Conservation (phyloP, 2,888 invertebrate genomes). For the Sinhomidia bicolor region DNA sequence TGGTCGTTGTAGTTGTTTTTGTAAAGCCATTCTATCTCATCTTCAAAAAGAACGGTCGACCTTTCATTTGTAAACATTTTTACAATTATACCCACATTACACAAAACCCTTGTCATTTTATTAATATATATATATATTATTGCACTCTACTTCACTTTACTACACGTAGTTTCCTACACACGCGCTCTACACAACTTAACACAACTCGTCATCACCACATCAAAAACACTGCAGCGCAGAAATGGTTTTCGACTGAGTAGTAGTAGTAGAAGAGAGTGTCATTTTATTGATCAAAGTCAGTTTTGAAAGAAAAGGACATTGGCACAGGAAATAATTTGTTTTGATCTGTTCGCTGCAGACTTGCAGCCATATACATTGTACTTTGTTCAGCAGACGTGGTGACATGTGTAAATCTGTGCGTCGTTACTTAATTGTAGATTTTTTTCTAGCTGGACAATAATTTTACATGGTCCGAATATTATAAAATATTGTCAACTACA, state of each 20-base stretch:
- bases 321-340: constrained; percentile 63
- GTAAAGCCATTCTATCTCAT: too few relatives aligned
- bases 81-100: constrained; percentile 16
- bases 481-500: neutral
- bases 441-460: too few relatives aligned
- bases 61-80: constrained; percentile 45
- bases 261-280: too few relatives aligned
- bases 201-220: neutral
- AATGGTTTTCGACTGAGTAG: neutral
- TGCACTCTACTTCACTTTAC: neutral
- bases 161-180: neutral
- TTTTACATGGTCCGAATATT: too few relatives aligned
- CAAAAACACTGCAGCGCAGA: neutral
- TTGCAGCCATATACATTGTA: too few relatives aligned
- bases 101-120: constrained; percentile 31
- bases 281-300: constrained; percentile 11
- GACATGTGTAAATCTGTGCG: too few relatives aligned
- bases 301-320: constrained; percentile 17
- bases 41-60: constrained; percentile 14
- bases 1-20: too few relatives aligned
- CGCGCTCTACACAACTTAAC: neutral
- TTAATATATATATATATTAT: constrained; percentile 3
- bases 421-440: too few relatives aligned
- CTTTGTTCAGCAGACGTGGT: too few relatives aligned
- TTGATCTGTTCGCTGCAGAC: too few relatives aligned